Evolutionary conservation across 2,797 vertebrate genomes (phyloP), one percentile per base, ranked within the genome.

Genomic region (Anguilla obscura): DNA sequence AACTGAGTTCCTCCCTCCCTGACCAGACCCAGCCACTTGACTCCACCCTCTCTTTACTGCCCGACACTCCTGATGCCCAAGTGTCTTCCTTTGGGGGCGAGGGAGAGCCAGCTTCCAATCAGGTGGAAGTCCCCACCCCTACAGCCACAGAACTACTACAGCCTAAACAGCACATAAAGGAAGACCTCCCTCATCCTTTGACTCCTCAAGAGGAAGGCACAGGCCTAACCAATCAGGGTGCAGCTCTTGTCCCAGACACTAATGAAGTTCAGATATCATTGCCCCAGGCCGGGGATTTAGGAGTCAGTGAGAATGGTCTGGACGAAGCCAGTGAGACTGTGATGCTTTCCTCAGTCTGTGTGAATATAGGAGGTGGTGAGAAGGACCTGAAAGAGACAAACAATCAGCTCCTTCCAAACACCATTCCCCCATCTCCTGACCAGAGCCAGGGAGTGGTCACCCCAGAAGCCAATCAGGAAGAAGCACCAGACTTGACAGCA

Each of bases 1-100:
- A 87, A 16, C 94, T 96, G 27, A 69, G 94, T 69, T 95, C 94
- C 0, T 91, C 91, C 18, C 88, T 91, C 0, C 50, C 87, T 0
- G 95, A 96, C 1, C 92, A 93, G 3, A 91, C 94, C 58, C 87
- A 90, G 45, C 79, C 74, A 30, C 92, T 92, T 12, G 7, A 66
- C 36, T 45, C 87, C 3, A 79, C 91, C 6, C 58, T 84, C 30
- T 76, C 86, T 12, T 74, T 87, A 33, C 86, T 85, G 30, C 60
- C 60, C 52, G 63, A 40, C 10, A 85, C 30, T n/a, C 66, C 63
- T 52, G 48, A 88, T 16, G 30, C 8, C 8, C 80, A 74, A 48
- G 14, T 86, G 0, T 18, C 50, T 8, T 54, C 30, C 5, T 54
- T 86, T 45, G 48, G 66, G 36, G 76, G 6, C 6, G 24, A 21